Evolutionary conservation across 2,888 invertebrate genomes (phyloP).

Genomic region (Lasioglossum pauxillum): DNA sequence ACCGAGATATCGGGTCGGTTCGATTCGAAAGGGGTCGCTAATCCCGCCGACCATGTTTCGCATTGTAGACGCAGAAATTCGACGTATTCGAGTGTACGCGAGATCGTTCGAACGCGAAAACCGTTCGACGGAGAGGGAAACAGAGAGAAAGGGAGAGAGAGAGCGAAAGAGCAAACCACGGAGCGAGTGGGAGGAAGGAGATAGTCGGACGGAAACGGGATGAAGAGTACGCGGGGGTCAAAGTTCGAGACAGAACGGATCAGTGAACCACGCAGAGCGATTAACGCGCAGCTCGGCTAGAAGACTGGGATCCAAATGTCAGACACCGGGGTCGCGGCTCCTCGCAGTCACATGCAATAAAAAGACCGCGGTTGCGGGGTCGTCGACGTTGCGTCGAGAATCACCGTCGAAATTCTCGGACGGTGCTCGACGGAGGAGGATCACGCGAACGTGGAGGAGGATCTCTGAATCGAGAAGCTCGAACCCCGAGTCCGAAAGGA

Average conservation of each 20-base stretch:
- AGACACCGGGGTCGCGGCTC: background rate
- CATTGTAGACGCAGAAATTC: slow-evolving; percentile 30
- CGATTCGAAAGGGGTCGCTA: background rate
- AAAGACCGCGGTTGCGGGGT: background rate
- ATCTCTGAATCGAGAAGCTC: background rate
- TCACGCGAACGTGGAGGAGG: background rate
- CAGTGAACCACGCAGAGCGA: slow-evolving; percentile 1
- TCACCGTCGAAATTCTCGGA: background rate
- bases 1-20: slow-evolving; percentile 7
- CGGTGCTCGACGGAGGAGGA: background rate
- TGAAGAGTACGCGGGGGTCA: slow-evolving; percentile 17
- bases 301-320: slow-evolving; percentile 1
- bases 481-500: background rate
- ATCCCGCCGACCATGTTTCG: slow-evolving; percentile 17
- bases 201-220: background rate
- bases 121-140: background rate
- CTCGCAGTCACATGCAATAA: background rate
- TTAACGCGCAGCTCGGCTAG: slow-evolving; percentile 9
- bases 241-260: background rate
- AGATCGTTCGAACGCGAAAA: background rate
- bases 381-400: background rate
- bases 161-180: background rate
- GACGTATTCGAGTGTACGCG: background rate
- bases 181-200: background rate
- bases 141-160: background rate